Percentiles rank a stretch among this genome's conserved stretches.
Evolutionary conservation across 2,113 vertebrate species (phyloP).

Genomic region (Labeo rohita): DNA sequence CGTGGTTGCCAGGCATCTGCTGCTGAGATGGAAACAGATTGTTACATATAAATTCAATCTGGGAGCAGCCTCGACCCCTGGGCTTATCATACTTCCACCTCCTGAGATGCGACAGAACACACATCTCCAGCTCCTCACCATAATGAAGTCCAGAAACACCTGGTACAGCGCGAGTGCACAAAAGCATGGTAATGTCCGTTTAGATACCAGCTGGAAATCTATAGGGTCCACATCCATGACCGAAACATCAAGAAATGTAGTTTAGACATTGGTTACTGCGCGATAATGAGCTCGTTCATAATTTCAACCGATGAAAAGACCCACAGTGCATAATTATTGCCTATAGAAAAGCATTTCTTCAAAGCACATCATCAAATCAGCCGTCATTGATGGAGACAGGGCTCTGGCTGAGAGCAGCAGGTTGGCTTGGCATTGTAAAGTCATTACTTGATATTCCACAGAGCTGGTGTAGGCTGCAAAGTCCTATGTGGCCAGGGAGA

Average conservation of each 20-base stretch:
- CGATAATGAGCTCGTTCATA: background rate
- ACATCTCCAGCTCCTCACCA: background rate
- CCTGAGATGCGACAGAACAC: conserved; percentile 17
- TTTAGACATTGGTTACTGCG: background rate
- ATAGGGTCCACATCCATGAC: background rate
- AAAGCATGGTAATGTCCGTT: background rate
- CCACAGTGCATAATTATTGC: background rate
- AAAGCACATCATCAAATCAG: conserved; percentile 26
- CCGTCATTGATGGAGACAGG: conserved; percentile 15
- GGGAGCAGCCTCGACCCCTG: conserved; percentile 21
- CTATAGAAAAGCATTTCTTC: conserved; percentile 16
- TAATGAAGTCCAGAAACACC: conserved; percentile 29
- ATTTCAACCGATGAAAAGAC: background rate
- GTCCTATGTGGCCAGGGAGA: conserved; percentile 27
- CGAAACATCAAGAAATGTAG: background rate
- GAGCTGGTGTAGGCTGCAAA: background rate
- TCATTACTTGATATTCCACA: conserved; percentile 49
- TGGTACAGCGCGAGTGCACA: background rate
- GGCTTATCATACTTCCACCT: conserved; percentile 6
- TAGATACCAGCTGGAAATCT: conserved; percentile 13
- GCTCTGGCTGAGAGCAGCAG: conserved; percentile 36
- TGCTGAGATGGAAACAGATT: conserved; percentile 26
- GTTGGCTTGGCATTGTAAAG: conserved; percentile 44
- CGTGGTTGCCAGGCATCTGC: conserved; percentile 32
- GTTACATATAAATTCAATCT: conserved; percentile 45